Evolutionary conservation across 2,888 invertebrate species (phyloP).

Genomic region (Ormyrus pomaceus): DNA sequence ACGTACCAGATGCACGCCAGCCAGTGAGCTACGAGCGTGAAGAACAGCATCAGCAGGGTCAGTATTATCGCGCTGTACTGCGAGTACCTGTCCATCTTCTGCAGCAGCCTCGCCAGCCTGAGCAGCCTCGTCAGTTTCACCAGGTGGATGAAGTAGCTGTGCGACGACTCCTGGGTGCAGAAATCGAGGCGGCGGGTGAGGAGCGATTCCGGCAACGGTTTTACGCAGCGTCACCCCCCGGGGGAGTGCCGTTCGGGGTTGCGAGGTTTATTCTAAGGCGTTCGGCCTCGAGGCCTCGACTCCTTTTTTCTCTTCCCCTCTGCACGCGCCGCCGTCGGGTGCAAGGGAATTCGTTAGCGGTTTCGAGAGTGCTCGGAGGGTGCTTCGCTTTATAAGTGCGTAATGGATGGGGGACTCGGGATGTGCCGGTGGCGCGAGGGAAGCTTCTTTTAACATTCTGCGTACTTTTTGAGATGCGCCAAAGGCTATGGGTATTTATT

Average conservation of each 20-base stretch:
- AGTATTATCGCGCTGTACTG: slow-evolving; percentile 97
- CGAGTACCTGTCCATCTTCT: slow-evolving; percentile 97
- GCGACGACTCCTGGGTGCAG: slow-evolving; percentile 80
- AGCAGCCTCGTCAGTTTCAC: slow-evolving; percentile 94
- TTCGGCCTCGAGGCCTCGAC: slow-evolving; percentile 10
- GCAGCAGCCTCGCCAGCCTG: slow-evolving; percentile 91
- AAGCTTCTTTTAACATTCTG: background rate
- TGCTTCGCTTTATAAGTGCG: background rate
- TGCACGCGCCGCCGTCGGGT: too few relatives aligned
- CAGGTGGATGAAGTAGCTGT: slow-evolving; percentile 87
- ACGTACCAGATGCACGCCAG: slow-evolving; percentile 98
- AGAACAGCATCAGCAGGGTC: slow-evolving; percentile 94
- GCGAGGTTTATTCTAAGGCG: background rate
- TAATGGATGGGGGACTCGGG: background rate
- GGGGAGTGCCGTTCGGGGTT: background rate
- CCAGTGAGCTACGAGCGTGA: slow-evolving; percentile 97
- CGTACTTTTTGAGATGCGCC: too few relatives aligned
- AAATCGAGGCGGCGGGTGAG: too few relatives aligned
- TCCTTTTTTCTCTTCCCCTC: too few relatives aligned
- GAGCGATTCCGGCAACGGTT: background rate
- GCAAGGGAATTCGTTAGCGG: too few relatives aligned
- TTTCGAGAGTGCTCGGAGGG: too few relatives aligned
- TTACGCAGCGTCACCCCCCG: slow-evolving; percentile 39
- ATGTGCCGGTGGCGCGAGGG: too few relatives aligned
- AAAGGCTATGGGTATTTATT: background rate